Evolutionary conservation across 37 sponge, comb jelly and placozoan species (phyloP), one percentile per base, ranked within the genome.

Genomic region (Spongilla lacustris): DNA sequence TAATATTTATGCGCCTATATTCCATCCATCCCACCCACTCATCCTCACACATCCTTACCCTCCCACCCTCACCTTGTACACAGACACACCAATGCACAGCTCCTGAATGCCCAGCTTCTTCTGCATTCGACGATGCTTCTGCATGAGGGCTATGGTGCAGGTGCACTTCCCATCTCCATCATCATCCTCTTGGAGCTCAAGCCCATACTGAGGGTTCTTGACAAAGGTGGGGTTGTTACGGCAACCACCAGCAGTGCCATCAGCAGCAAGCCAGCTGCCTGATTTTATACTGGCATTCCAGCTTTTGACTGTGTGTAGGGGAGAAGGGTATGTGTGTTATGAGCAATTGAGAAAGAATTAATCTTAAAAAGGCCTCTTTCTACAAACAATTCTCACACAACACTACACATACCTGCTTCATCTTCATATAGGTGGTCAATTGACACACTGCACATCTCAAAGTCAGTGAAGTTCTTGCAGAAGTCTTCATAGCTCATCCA

Each of bases 121-220:
- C 83, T 92, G 91, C 83, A 88, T 84, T n/a, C 97, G 83, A 32
- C 95, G 85, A 69, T 94, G 34, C 80, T 97, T 97, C 87, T 97
- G 97, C 97, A 97, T 97, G 72, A 97, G 86, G 4, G 95, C 92
- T 0, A 97, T 27, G 36, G 94, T 83, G 66, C 93, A 89, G 28
- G 97, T 94, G 77, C 91, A 94, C 80, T 92, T 94, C 5, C 93
- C 97, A 76, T 97, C 97, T 14, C 89, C 97, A 81, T 97, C 91
- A 12, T 83, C 91, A 89, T 97, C 97, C 41, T 96, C 94, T 2
- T 70, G 33, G 9, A 97, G 88, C 26, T 97, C 91, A 9, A 97
- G 24, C 31, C 72, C 28, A 68, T 70, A 91, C 77, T 97, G 95
- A 2, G 97, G 95, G 77, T 97, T 97, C 33, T 90, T 86, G 67